Evolutionary conservation across 2,797 vertebrate genomes (phyloP).

Genomic region (Choloepus didactylus): DNA sequence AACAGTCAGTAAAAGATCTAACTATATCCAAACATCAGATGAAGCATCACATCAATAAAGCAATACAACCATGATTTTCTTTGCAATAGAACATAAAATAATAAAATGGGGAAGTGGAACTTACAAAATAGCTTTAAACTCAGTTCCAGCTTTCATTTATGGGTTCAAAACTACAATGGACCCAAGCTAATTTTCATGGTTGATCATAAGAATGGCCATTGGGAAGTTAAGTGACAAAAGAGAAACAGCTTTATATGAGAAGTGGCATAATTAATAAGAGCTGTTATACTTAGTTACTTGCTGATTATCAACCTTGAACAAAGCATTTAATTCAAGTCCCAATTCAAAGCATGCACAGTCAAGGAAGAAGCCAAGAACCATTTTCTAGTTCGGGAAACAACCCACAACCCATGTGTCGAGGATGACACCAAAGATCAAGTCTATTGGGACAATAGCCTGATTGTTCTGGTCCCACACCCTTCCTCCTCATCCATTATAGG

Average conservation of each 20-base stretch:
- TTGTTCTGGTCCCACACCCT: not conserved
- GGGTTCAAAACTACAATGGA: slow-evolving; percentile 29
- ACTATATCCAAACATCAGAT: not conserved
- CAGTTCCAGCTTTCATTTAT: slow-evolving; percentile 55
- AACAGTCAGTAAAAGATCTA: not conserved
- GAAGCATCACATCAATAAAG: not conserved
- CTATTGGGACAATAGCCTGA: not conserved
- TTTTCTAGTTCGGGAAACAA: slow-evolving; percentile 48
- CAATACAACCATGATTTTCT: slow-evolving; percentile 29
- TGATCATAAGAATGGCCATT: slow-evolving; percentile 37
- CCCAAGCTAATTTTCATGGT: slow-evolving; percentile 55
- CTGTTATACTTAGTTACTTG: slow-evolving; percentile 18
- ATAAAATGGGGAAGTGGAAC: slow-evolving; percentile 44
- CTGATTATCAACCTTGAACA: slow-evolving; percentile 63
- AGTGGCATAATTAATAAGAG: slow-evolving; percentile 56
- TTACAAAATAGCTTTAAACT: slow-evolving; percentile 60
- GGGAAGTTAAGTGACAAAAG: slow-evolving; percentile 64
- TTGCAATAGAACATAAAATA: slow-evolving; percentile 51
- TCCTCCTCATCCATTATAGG: not conserved
- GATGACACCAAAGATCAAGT: not conserved
- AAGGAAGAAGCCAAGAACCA: slow-evolving; percentile 18
- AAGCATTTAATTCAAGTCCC: slow-evolving; percentile 64
- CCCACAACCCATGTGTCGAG: not conserved
- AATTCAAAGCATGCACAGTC: slow-evolving; percentile 33
- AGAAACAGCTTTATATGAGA: slow-evolving; percentile 66